A percentile compares a stretch with the other conserved stretches of the same genome.
These are phyloP conservation scores for Synanthedon andrenaeformis DNA, from an alignment of 2,888 invertebrate species.

Conservation along the genomic window DNA sequence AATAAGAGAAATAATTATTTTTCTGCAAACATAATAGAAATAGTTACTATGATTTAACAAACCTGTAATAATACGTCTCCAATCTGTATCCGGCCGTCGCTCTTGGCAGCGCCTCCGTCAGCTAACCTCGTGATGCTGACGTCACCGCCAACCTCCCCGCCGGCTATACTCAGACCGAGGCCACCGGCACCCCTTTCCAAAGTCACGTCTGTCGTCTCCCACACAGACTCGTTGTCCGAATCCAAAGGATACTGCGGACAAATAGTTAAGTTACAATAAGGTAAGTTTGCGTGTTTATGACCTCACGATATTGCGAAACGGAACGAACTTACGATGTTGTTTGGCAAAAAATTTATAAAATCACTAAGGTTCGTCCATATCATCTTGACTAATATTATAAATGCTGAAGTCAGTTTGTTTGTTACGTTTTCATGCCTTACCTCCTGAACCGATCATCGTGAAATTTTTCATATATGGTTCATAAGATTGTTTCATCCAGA, in stretches of 20 bases:
- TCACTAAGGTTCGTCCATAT: not conserved
- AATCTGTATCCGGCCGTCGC: conserved; percentile 85
- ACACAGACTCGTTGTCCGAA: conserved; percentile 77
- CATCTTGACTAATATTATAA: not conserved
- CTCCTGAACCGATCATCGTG: too few species aligned
- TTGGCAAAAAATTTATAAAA: not conserved
- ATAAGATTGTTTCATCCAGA: too few species aligned
- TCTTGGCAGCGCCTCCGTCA: conserved; percentile 91
- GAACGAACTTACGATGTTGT: not conserved
- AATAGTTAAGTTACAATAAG: conserved; percentile 4
- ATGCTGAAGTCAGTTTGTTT: too few species aligned
- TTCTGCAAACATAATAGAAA: too few species aligned
- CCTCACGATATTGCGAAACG: not conserved
- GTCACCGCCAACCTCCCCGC: conserved; percentile 94
- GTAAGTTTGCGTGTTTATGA: not conserved
- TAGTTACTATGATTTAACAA: not conserved
- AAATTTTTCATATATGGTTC: too few species aligned
- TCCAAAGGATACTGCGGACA: conserved; percentile 40
- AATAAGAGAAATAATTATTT: too few species aligned
- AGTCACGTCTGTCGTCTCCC: conserved; percentile 93
- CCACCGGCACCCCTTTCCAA: conserved; percentile 90
- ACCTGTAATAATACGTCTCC: conserved; percentile 92
- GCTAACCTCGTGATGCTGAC: conserved; percentile 98
- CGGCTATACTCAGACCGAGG: conserved; percentile 97
- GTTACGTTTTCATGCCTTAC: too few species aligned